Conservation (phyloP, 1,140 invertebrate species). For the Saccostrea glomerata region DNA sequence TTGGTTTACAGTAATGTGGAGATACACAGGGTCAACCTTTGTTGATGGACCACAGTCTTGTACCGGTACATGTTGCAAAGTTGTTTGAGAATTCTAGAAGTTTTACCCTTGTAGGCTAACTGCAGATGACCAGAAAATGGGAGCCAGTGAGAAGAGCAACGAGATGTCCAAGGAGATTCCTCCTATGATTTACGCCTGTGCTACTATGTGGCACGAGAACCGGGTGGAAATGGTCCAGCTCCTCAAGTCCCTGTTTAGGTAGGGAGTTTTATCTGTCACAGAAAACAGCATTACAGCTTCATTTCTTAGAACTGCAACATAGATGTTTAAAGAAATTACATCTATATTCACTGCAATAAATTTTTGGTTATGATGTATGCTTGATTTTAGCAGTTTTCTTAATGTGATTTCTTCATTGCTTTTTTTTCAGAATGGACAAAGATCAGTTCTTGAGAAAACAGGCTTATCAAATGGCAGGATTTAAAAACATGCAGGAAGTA, state of each 20-base stretch:
- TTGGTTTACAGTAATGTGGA: too few relatives aligned
- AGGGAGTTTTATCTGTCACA: not conserved
- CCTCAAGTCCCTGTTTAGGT: conserved; percentile 81
- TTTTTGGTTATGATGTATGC: too few relatives aligned
- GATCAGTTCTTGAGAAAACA: conserved; percentile 94
- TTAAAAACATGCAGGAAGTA: conserved; percentile 87
- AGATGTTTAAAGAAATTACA: too few relatives aligned
- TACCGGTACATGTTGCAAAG: too few relatives aligned
- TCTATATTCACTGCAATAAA: too few relatives aligned
- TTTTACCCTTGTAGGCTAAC: too few relatives aligned
- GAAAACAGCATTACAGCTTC: too few relatives aligned
- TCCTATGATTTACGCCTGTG: conserved; percentile 70
- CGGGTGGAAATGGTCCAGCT: conserved; percentile 77
- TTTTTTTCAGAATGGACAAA: conserved; percentile 86
- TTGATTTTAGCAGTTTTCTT: too few relatives aligned
- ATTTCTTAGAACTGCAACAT: too few relatives aligned
- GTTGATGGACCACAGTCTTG: too few relatives aligned
- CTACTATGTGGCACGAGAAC: conserved; percentile 72
- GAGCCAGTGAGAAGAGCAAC: not conserved
- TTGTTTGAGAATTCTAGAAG: too few relatives aligned
- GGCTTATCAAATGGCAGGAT: conserved; percentile 94
- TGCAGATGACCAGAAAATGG: conserved; percentile 11
- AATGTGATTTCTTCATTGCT: not conserved
- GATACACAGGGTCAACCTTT: too few relatives aligned
- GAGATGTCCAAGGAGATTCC: conserved; percentile 51